phyloP scores from a whole-genome alignment of 1,140 invertebrate species.

The Musca domestica region DNA sequence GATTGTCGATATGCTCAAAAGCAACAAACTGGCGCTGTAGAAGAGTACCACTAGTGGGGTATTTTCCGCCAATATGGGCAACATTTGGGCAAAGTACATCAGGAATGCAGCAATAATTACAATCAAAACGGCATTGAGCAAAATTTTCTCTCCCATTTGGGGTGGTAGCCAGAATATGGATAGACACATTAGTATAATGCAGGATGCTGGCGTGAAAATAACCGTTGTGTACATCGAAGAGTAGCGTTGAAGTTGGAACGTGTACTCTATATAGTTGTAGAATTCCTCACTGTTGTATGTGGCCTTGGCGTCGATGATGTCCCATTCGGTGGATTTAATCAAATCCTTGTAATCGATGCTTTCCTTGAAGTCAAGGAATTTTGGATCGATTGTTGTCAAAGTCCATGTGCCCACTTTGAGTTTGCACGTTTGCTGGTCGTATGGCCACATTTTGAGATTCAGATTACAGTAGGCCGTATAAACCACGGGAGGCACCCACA shows the following conservation, averaged over 20 bases:
- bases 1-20: constrained; percentile 63
- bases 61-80: constrained; percentile 62
- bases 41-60: constrained; percentile 62
- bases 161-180: constrained; percentile 67
- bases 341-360: constrained; percentile 35
- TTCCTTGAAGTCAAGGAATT: constrained; percentile 25
- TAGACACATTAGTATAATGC: constrained; percentile 63
- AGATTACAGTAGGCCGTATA: constrained; percentile 67
- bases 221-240: constrained; percentile 64
- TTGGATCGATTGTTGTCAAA: constrained; percentile 52
- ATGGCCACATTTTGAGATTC: constrained; percentile 69
- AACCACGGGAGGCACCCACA: constrained; percentile 70
- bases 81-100: constrained; percentile 63
- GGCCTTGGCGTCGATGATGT: constrained; percentile 54
- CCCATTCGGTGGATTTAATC: constrained; percentile 61
- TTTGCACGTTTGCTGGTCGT: constrained; percentile 68
- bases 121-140: constrained; percentile 60
- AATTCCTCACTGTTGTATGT: constrained; percentile 46
- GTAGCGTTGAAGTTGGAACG: constrained; percentile 59
- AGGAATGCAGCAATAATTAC: constrained; percentile 63
- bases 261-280: constrained; percentile 52
- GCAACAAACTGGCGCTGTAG: constrained; percentile 61
- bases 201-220: constrained; percentile 63
- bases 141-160: constrained; percentile 64
- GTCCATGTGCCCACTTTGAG: constrained; percentile 71